Percentiles rank a stretch among this genome's conserved stretches.
Evolutionary conservation across 1,140 invertebrate genomes (phyloP).

Genomic region (Eurosta solidaginis): DNA sequence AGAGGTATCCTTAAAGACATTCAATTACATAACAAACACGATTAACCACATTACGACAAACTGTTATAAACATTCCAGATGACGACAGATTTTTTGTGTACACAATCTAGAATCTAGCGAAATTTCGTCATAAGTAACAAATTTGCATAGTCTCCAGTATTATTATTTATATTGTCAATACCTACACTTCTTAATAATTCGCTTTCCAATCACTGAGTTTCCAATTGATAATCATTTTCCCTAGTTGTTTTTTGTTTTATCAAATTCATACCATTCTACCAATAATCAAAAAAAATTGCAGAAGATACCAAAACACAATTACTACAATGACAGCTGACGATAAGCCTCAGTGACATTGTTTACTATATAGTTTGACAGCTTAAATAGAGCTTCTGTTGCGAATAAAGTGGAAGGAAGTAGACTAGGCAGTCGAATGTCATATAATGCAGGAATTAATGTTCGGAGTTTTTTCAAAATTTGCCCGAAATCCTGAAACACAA

Average conservation of each 20-base stretch:
- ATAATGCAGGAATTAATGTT: too few relatives aligned
- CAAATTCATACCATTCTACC: background rate
- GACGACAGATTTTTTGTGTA: background rate
- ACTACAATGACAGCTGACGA: slow-evolving; percentile 11
- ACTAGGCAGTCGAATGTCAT: too few relatives aligned
- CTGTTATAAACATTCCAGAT: background rate
- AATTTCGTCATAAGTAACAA: too few relatives aligned
- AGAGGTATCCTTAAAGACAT: slow-evolving; percentile 2
- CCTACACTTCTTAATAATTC: too few relatives aligned
- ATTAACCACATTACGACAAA: background rate
- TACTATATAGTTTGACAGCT: background rate
- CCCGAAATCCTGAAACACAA: too few relatives aligned
- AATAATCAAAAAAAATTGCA: background rate
- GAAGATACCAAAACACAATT: background rate
- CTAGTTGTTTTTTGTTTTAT: background rate
- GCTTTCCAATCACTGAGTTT: too few relatives aligned
- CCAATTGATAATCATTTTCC: slow-evolving; percentile 21
- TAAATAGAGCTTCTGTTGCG: too few relatives aligned
- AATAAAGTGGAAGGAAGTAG: too few relatives aligned
- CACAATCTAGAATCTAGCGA: background rate
- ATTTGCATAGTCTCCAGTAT: background rate
- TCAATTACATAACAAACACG: slow-evolving; percentile 1
- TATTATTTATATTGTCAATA: too few relatives aligned
- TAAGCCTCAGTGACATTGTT: background rate
- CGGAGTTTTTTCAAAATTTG: too few relatives aligned